Evolutionary conservation across 2,888 invertebrate species (phyloP).

Genomic region (Caprella mutica): DNA sequence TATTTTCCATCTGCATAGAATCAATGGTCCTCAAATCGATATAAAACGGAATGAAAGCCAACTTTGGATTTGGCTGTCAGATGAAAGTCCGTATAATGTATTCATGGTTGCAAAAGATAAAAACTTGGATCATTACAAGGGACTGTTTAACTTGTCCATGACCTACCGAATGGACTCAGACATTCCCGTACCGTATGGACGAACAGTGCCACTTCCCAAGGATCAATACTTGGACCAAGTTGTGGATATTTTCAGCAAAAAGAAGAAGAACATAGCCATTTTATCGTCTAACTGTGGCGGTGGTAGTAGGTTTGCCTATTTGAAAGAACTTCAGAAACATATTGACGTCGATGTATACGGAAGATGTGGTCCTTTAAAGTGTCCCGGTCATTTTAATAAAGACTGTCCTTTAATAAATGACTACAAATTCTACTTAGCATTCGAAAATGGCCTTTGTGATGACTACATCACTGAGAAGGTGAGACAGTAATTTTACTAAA

Average conservation of each 20-base stretch:
- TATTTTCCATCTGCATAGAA: conserved; percentile 49
- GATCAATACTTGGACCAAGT: background rate
- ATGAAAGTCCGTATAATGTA: conserved; percentile 54
- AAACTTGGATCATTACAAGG: conserved; percentile 45
- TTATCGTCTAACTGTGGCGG: conserved; percentile 38
- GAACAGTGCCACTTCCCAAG: conserved; percentile 27
- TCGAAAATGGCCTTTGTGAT: conserved; percentile 57
- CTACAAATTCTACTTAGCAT: conserved; percentile 57
- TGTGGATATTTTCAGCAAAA: conserved; percentile 20
- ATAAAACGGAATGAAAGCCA: conserved; percentile 47
- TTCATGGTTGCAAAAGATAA: conserved; percentile 43
- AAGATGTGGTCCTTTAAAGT: conserved; percentile 39
- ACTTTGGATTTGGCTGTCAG: conserved; percentile 58
- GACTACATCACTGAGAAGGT: conserved; percentile 59
- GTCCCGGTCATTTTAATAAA: conserved; percentile 47
- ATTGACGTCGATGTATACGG: conserved; percentile 39
- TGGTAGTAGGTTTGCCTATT: conserved; percentile 37
- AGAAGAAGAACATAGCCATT: conserved; percentile 35
- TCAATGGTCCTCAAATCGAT: conserved; percentile 44
- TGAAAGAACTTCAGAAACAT: conserved; percentile 38
- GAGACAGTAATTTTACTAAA: background rate
- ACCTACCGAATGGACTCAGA: conserved; percentile 45
- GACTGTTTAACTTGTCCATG: conserved; percentile 49
- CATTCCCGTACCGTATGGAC: conserved; percentile 42
- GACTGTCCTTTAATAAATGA: conserved; percentile 49